Evolutionary conservation across 2,113 vertebrate genomes (phyloP).

Genomic region (Ciconia boyciana): DNA sequence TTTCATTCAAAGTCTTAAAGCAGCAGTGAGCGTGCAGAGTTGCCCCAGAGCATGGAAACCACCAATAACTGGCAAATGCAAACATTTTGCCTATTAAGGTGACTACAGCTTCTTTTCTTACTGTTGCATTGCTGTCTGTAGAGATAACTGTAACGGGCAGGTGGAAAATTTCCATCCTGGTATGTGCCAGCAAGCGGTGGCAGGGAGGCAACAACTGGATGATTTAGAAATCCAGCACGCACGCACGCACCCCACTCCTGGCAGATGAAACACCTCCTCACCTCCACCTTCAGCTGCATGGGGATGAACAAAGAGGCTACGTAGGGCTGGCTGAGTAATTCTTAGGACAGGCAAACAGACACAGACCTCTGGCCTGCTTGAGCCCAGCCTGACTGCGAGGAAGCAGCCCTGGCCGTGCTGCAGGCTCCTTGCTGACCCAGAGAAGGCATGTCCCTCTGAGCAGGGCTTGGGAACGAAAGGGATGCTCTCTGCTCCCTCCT

Average conservation of each 20-base stretch:
- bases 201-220: neutral
- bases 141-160: neutral
- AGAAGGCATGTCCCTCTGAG: neutral
- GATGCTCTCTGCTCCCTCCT: neutral
- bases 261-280: neutral
- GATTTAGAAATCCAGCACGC: neutral
- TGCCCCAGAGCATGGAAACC: neutral
- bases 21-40: neutral
- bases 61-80: neutral
- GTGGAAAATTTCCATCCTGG: neutral
- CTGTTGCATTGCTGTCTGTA: neutral
- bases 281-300: accelerated
- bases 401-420: neutral
- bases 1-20: constrained; percentile 21
- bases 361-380: neutral
- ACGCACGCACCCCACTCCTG: accelerated
- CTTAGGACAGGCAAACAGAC: neutral
- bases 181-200: neutral
- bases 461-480: neutral
- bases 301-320: neutral
- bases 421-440: no score
- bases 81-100: neutral
- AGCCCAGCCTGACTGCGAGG: neutral
- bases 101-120: neutral
- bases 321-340: accelerated